Evolutionary conservation across 1,140 invertebrate species (phyloP).

Genomic region (Gyrodactylus salaris): DNA sequence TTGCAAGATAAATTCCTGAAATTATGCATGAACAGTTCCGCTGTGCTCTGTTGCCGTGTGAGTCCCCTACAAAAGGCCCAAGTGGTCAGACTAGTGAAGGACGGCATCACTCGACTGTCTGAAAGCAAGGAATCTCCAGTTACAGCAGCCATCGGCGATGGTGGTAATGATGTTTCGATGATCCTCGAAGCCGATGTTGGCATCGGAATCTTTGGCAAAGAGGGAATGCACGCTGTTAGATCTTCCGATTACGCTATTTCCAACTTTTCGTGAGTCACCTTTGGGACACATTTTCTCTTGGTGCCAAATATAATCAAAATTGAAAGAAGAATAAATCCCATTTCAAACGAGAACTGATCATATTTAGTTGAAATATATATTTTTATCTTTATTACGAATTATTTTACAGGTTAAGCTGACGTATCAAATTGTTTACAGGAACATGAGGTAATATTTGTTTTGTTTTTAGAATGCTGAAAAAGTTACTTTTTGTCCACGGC

Average conservation of each 20-base stretch:
- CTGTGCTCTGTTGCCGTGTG: slow-evolving; percentile 24
- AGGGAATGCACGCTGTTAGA: slow-evolving; percentile 40
- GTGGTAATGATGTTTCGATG: slow-evolving; percentile 65
- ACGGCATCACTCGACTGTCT: slow-evolving; percentile 28
- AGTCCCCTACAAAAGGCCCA: slow-evolving; percentile 75
- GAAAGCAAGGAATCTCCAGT: neutral
- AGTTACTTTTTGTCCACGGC: neutral
- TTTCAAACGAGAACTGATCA: no score
- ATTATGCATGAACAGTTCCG: slow-evolving; percentile 3
- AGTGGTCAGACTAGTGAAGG: slow-evolving; percentile 73
- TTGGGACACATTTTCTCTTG: no score
- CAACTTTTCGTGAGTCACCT: neutral
- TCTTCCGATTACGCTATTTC: neutral
- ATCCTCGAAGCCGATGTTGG: slow-evolving; percentile 32
- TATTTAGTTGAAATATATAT: no score
- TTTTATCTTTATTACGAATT: no score
- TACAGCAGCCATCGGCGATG: slow-evolving; percentile 82
- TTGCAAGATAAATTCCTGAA: neutral
- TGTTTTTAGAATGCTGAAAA: neutral
- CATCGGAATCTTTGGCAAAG: slow-evolving; percentile 85
- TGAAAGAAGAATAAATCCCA: no score
- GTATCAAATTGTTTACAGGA: no score
- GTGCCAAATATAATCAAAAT: no score
- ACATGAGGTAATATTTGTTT: no score
- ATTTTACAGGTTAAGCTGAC: no score